Base-by-base conservation (phyloP, 2,113 vertebrate species). In the Falcunculus frontatus region DNA sequence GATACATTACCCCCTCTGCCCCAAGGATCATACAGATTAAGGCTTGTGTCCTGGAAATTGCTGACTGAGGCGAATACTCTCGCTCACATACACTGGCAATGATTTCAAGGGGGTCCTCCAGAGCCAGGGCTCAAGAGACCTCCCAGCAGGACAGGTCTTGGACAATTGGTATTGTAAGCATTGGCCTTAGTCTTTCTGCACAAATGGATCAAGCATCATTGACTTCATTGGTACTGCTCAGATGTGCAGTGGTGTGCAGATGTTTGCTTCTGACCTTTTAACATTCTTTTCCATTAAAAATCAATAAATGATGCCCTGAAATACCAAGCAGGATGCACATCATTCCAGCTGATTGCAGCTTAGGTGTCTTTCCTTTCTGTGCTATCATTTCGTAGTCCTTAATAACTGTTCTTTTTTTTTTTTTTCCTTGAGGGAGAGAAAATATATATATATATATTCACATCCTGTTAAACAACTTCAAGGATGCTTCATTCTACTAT, bases 261-360 rank as follows among this genome's bases (percentile, higher is more conserved):
- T 89, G 59, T 91, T 88, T 74, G 82, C 65, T 86, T 95, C 77
- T 88, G 89, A 91, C 64, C 80, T 91, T 94, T 57, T 81, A 81
- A 60, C 41, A 26, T 69, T 62, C 42, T 93, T 94, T 86, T 76
- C 76, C 80, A 68, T 89, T 88, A 89, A 89, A 91, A 90, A 76
- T 63, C 79, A 95, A 85, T 78, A 91, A 93, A 55, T 79, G 29
- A 74, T 87, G 46, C 50, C 30, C 46, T 80, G 76, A 87, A 96
- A 86, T 89, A 73, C 49, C 72, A 67, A 73, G 77, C 21, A 81
- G 47, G 42, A 93, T 39, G 68, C 49, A 90, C 63, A n/a, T 94
- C 46, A 69, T 90, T 94, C 39, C 89, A 88, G 69, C 49, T 76
- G 53, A 62, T 37, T 89, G 59, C 56, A 59, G 47, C 21, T 89